These are phyloP conservation scores for Linhomoeus sp. DNA, from an alignment of 2,888 invertebrate genomes.

Conservation along the genomic window DNA sequence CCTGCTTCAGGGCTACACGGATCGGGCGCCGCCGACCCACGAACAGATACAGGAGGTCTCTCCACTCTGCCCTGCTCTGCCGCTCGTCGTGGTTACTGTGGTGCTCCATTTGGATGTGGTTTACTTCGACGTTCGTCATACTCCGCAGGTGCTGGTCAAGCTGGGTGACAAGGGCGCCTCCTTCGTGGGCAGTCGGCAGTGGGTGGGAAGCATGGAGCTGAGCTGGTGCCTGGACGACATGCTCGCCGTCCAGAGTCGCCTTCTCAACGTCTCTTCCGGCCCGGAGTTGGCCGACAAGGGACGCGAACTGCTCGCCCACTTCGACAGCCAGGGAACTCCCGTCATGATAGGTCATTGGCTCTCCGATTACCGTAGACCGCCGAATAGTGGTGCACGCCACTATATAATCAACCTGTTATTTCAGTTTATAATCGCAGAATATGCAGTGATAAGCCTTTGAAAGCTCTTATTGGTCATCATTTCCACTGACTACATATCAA, in stretches of 20 bases:
- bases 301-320: constrained; percentile 67
- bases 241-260: constrained; percentile 32
- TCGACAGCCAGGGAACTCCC: constrained; percentile 74
- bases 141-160: constrained; percentile 57
- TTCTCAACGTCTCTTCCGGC: constrained; percentile 47
- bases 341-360: constrained; percentile 87
- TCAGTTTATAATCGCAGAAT: too few species aligned
- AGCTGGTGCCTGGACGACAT: constrained; percentile 68
- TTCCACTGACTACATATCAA: too few species aligned
- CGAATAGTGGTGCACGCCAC: too few species aligned
- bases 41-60: constrained; percentile 56
- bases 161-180: constrained; percentile 71
- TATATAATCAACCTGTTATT: too few species aligned
- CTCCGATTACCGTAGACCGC: too few species aligned
- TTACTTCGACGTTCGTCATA: neutral
- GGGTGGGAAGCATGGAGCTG: constrained; percentile 97
- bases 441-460: too few species aligned
- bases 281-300: constrained; percentile 50
- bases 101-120: neutral
- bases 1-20: constrained; percentile 60
- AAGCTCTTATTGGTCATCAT: too few species aligned
- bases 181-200: constrained; percentile 74
- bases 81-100: neutral
- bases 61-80: neutral
- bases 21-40: constrained; percentile 54